These are phyloP conservation scores for Zaprionus ornatus DNA, from an alignment of 1,140 invertebrate species.

Conservation along the genomic window DNA sequence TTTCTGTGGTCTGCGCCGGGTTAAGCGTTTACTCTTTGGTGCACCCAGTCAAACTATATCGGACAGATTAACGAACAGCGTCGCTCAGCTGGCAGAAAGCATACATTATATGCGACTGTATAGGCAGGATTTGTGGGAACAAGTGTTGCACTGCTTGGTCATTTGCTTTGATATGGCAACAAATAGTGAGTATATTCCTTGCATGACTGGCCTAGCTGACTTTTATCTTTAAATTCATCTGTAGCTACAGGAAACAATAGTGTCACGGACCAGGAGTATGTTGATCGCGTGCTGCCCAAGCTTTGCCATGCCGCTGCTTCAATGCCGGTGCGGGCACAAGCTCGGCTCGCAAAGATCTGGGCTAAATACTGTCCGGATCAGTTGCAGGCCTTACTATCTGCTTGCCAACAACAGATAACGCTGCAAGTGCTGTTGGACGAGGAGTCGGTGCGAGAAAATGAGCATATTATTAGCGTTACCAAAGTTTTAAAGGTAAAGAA, in stretches of 20 bases:
- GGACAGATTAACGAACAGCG: slow-evolving; percentile 92
- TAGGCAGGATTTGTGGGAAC: slow-evolving; percentile 56
- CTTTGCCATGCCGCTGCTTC: slow-evolving; percentile 91
- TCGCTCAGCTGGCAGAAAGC: slow-evolving; percentile 87
- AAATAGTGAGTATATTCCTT: slow-evolving; percentile 85
- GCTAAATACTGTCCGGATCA: slow-evolving; percentile 88
- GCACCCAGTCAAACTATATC: slow-evolving; percentile 83
- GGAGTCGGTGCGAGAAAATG: slow-evolving; percentile 92
- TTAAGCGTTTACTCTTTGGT: slow-evolving; percentile 86
- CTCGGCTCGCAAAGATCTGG: slow-evolving; percentile 91
- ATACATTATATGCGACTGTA: slow-evolving; percentile 70
- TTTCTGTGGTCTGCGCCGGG: slow-evolving; percentile 86
- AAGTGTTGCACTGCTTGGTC: slow-evolving; percentile 90
- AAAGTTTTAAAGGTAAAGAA: slow-evolving; percentile 90
- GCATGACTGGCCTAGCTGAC: background rate
- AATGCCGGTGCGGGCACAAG: slow-evolving; percentile 90
- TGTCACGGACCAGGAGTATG: slow-evolving; percentile 89
- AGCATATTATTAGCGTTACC: slow-evolving; percentile 91
- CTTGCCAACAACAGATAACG: slow-evolving; percentile 95
- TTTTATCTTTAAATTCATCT: background rate
- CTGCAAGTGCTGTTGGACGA: slow-evolving; percentile 91
- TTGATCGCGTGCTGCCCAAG: slow-evolving; percentile 92
- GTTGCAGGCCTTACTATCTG: slow-evolving; percentile 90
- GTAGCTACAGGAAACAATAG: slow-evolving; percentile 65
- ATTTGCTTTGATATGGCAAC: slow-evolving; percentile 95